Conservation (phyloP, 2,797 vertebrate genomes). For the Balearica regulorum region DNA sequence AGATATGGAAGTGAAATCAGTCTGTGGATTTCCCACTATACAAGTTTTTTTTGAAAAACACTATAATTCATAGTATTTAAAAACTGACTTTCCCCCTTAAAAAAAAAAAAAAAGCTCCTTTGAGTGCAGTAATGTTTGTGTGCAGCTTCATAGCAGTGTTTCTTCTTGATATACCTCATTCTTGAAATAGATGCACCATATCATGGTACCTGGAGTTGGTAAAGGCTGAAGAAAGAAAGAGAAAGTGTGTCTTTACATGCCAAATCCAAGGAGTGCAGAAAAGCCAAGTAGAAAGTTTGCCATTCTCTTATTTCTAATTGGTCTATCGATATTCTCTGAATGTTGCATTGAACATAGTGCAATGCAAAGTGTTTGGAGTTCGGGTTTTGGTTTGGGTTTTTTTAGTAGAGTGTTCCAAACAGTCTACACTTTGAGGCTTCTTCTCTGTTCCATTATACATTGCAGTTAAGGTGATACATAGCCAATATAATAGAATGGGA, state of each 20-base stretch:
- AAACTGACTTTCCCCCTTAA: background rate
- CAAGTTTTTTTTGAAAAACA: background rate
- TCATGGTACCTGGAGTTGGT: background rate
- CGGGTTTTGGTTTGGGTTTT: background rate
- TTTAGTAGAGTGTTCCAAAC: background rate
- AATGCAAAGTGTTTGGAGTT: background rate
- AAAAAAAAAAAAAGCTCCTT: background rate
- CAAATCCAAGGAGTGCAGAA: background rate
- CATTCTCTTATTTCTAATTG: background rate
- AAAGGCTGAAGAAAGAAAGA: background rate
- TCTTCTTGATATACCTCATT: background rate
- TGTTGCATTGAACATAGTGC: background rate
- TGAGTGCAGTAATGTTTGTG: background rate
- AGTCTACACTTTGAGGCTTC: background rate
- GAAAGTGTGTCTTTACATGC: background rate
- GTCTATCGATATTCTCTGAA: background rate
- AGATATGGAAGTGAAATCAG: background rate
- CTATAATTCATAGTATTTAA: background rate
- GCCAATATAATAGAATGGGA: background rate
- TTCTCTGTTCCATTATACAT: background rate
- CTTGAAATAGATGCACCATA: background rate
- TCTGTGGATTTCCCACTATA: background rate
- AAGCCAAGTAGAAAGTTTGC: background rate
- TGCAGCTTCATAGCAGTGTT: background rate
- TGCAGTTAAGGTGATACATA: background rate